Evolutionary conservation across 23 tunicate species (phyloP), one percentile per base, ranked within the genome.

Genomic region (Botrylloides violaceus): DNA sequence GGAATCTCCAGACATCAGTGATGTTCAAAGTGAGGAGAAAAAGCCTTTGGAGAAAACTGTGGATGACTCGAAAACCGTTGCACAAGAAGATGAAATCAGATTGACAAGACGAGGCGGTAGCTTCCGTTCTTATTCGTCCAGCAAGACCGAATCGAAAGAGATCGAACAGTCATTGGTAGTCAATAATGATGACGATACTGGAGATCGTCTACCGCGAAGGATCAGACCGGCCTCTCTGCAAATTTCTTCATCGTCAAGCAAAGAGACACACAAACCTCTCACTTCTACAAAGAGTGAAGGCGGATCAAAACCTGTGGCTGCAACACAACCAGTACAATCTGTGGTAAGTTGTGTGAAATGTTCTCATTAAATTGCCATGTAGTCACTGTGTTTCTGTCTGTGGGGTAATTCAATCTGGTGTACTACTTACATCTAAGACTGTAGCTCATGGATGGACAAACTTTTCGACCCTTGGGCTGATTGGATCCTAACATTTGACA

Each of bases 291-390:
- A 81, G 23, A 75, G 76, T 2, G 29, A 58, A 43, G 64, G 79
- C 15, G 73, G 48, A 53, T 71, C 78, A 21, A 78, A 83, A 23
- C 94, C 94, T 2, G 77, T 85, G 19, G 94, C 94, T 4, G 64
- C 84, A 9, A 75, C 94, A 7, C 94, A 85, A 58, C 94, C 94
- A 22, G 76, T 85, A 58, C 94, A 85, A 70, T 72, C 94, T 43
- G 49, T 56, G 32, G 90, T 83, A 38, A 83, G 81, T 60, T 21
- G 55, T 12, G 18, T n/a, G n/a, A n/a, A n/a, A n/a, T n/a, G n/a
- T n/a, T n/a, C n/a, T n/a, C n/a, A n/a, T n/a, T n/a, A n/a, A n/a
- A n/a, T n/a, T n/a, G n/a, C n/a, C n/a, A n/a, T n/a, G n/a, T n/a
- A n/a, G n/a, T n/a, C n/a, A n/a, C n/a, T n/a, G n/a, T n/a, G n/a